A percentile compares a stretch with the other conserved stretches of the same genome.
Conservation (phyloP, 2,888 invertebrate species). For the Slavum lentiscoides region DNA sequence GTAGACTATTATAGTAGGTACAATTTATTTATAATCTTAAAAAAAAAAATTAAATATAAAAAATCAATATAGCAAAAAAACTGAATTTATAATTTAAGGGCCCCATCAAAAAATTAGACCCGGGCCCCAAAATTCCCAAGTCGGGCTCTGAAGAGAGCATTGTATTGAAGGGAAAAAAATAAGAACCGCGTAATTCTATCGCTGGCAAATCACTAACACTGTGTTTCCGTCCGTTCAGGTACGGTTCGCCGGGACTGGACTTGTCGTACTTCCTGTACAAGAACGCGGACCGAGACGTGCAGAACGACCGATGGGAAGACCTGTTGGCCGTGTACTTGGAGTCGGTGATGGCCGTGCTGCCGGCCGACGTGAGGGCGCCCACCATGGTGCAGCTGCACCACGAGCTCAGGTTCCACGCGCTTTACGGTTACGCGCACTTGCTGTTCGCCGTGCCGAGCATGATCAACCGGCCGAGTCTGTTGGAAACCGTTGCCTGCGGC, state of each 20-base stretch:
- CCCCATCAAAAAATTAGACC: no score
- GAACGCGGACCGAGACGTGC: slow-evolving; percentile 24
- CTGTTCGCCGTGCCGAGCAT: slow-evolving; percentile 47
- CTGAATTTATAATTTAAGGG: no score
- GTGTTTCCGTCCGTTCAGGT: neutral
- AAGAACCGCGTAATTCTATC: no score
- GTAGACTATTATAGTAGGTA: no score
- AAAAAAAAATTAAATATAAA: no score
- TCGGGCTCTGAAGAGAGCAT: no score
- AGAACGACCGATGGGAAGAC: slow-evolving; percentile 43
- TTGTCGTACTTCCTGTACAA: slow-evolving; percentile 48
- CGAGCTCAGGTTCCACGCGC: slow-evolving; percentile 41
- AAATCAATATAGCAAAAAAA: no score
- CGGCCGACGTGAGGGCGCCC: slow-evolving; percentile 37
- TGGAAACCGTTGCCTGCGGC: neutral
- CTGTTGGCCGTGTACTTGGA: slow-evolving; percentile 42
- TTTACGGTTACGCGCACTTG: slow-evolving; percentile 44
- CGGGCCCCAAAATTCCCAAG: no score
- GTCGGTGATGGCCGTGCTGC: slow-evolving; percentile 23
- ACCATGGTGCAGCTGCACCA: slow-evolving; percentile 28
- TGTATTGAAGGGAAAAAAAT: no score
- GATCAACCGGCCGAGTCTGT: slow-evolving; percentile 25
- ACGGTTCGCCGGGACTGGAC: slow-evolving; percentile 44
- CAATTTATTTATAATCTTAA: no score
- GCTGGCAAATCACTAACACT: no score